Percentiles rank a stretch among this genome's conserved stretches.
Evolutionary conservation across 2,113 vertebrate species (phyloP).

Genomic region (Alligator mississippiensis): DNA sequence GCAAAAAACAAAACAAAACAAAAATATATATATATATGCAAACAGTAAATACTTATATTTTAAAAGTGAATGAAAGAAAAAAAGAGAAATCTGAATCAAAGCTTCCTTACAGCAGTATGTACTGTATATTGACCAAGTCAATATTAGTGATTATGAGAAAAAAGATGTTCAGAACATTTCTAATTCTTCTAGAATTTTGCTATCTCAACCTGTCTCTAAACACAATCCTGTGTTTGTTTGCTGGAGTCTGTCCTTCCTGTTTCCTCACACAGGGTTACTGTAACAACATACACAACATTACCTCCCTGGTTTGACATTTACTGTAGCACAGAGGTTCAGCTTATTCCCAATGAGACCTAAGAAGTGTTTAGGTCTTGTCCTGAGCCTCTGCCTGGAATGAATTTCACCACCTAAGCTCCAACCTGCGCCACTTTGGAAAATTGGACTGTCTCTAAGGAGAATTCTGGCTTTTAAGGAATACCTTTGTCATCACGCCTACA

Average conservation of each 20-base stretch:
- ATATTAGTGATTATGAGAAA: not conserved
- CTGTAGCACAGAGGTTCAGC: not conserved
- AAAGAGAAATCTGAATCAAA: constrained; percentile 39
- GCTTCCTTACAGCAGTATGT: constrained; percentile 31
- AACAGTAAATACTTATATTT: not conserved
- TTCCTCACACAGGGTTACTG: not conserved
- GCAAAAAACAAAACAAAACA: not conserved
- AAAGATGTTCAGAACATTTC: constrained; percentile 41
- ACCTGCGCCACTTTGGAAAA: not conserved
- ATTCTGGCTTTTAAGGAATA: not conserved
- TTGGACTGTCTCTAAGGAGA: constrained; percentile 18
- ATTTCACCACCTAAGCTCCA: constrained; percentile 2
- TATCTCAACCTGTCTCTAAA: not conserved
- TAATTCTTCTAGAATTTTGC: constrained; percentile 28
- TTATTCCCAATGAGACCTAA: not conserved
- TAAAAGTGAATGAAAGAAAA: constrained; percentile 11
- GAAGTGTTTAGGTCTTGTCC: not conserved
- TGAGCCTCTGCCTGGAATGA: not conserved
- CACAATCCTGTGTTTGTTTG: not conserved
- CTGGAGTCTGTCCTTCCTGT: not conserved
- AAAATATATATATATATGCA: not conserved
- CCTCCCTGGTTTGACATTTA: constrained; percentile 5
- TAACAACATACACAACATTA: not conserved
- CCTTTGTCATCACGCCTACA: not conserved
- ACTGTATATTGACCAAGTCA: not conserved